Conservation (phyloP, 2,888 invertebrate species). For the Eupithecia pulchellata region DNA sequence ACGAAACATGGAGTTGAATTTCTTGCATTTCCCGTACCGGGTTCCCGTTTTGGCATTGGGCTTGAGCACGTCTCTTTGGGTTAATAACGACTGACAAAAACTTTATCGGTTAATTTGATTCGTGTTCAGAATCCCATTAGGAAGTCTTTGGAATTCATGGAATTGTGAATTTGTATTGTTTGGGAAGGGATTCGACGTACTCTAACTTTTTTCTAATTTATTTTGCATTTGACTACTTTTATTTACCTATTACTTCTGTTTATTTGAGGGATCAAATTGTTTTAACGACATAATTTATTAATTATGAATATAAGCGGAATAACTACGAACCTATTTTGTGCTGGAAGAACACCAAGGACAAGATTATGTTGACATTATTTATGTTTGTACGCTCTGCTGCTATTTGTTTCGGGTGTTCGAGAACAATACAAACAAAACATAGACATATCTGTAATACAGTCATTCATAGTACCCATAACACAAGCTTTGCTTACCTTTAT, state of each 20-base stretch:
- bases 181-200: constrained; percentile 7
- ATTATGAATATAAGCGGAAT: too few relatives aligned
- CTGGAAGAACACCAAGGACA: too few relatives aligned
- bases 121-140: constrained; percentile 73
- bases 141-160: constrained; percentile 56
- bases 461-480: too few relatives aligned
- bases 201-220: background rate
- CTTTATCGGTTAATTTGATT: constrained; percentile 82
- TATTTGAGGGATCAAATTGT: background rate
- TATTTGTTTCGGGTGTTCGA: too few relatives aligned
- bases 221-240: background rate
- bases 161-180: constrained; percentile 60
- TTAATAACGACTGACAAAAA: constrained; percentile 71
- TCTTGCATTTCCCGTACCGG: constrained; percentile 24
- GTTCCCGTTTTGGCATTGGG: constrained; percentile 49
- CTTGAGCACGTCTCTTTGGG: constrained; percentile 51
- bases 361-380: too few relatives aligned
- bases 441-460: too few relatives aligned
- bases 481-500: too few relatives aligned
- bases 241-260: background rate
- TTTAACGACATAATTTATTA: too few relatives aligned
- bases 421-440: too few relatives aligned
- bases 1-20: constrained; percentile 15
- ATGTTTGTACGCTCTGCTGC: too few relatives aligned
- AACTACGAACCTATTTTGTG: too few relatives aligned